Base-by-base conservation (phyloP, 2,888 invertebrate genomes). In the Drosophila rubida region DNA sequence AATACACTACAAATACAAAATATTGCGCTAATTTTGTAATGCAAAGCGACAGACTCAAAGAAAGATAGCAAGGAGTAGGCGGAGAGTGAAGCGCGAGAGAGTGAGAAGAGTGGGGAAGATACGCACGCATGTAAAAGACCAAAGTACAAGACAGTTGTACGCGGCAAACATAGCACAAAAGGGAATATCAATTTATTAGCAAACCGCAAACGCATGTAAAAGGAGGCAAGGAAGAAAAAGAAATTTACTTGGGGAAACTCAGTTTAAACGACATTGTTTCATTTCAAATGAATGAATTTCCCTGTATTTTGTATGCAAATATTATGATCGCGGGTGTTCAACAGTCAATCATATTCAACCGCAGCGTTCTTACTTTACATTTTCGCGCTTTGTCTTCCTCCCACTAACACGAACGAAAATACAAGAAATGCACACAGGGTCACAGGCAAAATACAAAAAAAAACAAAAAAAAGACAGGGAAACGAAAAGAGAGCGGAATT, bases 21-120 rank as follows among this genome's bases (percentile, higher is more conserved):
- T 73, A 77, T 65, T 73, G 69, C 63, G 72, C 76, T 77, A 67
- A 77, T 73, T 73, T 67, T 77, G 67, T 74, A 69, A 65, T 76
- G 53, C 19, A 49, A 46, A 46, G 7, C 54, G 27, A 60, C 41
- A 45, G 19, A 39, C 23, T 9, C 16, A 14, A 6, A 48, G 45
- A 27, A 7, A 14, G 25, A 42, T 13, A 22, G 23, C 11, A 41
- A 25, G 11, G 53, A 19, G 19, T 9, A 42, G 25, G 19, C 41
- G 19, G 39, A 51, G 3, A 51, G 3, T 32, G n/a, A 4, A n/a
- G 4, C 4, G 32, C 32, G n/a, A 32, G 4, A n/a, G 32, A 32
- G 32, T n/a, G n/a, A 32, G 11, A 30, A 6, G 8, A 37, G 23
- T 8, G 14, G 32, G n/a, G 41, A 30, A 13, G 25, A 55, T 27